Conservation (phyloP, 2,797 vertebrate genomes). For the Picus viridis region DNA sequence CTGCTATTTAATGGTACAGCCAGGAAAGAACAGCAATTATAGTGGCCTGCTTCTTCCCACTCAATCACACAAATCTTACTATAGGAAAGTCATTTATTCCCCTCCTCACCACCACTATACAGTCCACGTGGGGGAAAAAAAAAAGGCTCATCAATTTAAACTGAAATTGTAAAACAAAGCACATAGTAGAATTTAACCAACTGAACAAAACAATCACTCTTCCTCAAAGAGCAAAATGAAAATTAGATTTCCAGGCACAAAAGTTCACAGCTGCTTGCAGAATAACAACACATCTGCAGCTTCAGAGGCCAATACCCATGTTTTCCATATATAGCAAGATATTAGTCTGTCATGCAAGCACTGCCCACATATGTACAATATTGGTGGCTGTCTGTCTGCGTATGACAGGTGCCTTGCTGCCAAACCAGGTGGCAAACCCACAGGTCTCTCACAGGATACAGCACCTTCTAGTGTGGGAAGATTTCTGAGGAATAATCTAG, state of each 20-base stretch:
- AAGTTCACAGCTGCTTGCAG: not conserved
- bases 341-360: not conserved
- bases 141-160: not conserved
- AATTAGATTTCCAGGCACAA: not conserved
- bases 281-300: not conserved
- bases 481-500: not conserved
- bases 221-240: not conserved
- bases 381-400: not conserved
- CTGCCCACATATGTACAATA: not conserved
- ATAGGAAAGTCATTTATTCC: not conserved
- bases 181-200: not conserved
- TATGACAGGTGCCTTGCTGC: not conserved
- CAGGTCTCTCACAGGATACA: not conserved
- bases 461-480: not conserved
- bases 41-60: not conserved
- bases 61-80: not conserved
- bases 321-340: not conserved
- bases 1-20: slow-evolving; percentile 6
- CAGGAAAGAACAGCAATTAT: not conserved
- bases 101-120: not conserved
- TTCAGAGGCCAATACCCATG: not conserved
- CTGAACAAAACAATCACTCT: not conserved
- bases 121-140: not conserved
- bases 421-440: not conserved
- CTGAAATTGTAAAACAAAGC: not conserved